Evolutionary conservation across 2,797 vertebrate species (phyloP).

Genomic region (Rhyacichthys aspro): DNA sequence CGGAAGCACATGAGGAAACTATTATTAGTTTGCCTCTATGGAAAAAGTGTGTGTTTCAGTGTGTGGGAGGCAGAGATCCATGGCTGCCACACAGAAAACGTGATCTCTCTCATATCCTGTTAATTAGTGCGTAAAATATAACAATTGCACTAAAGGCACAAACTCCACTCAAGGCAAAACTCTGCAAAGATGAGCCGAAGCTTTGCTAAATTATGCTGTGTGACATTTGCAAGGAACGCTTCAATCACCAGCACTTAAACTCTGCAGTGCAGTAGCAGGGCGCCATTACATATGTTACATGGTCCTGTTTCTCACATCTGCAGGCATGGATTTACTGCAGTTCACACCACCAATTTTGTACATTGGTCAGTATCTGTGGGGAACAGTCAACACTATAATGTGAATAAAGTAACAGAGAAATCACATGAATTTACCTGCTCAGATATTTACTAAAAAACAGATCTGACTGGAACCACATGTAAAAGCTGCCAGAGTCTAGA

Average conservation of each 20-base stretch:
- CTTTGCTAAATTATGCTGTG: slow-evolving; percentile 12
- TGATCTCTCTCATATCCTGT: slow-evolving; percentile 54
- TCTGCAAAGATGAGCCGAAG: slow-evolving; percentile 8
- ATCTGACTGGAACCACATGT: too few species aligned
- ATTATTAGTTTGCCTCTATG: slow-evolving; percentile 13
- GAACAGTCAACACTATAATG: too few species aligned
- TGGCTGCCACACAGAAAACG: slow-evolving; percentile 41
- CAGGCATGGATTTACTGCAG: background rate
- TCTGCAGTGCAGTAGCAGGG: background rate
- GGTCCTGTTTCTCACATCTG: background rate
- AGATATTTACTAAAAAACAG: too few species aligned
- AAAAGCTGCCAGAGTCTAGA: too few species aligned
- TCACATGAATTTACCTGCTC: too few species aligned
- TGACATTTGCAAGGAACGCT: slow-evolving; percentile 16
- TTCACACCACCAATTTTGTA: background rate
- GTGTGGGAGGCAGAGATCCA: slow-evolving; percentile 55
- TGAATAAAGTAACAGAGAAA: too few species aligned
- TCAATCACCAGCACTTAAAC: slow-evolving; percentile 18
- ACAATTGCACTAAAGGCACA: slow-evolving; percentile 39
- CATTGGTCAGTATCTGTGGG: too few species aligned
- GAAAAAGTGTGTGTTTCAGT: slow-evolving; percentile 13
- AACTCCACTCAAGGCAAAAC: slow-evolving; percentile 31
- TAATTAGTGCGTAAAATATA: slow-evolving; percentile 62
- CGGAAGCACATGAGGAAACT: slow-evolving; percentile 9
- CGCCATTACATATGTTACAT: background rate